Evolutionary conservation across 1,140 invertebrate genomes (phyloP), one percentile per base, ranked within the genome.

Genomic region (Drosophila kohkoa): DNA sequence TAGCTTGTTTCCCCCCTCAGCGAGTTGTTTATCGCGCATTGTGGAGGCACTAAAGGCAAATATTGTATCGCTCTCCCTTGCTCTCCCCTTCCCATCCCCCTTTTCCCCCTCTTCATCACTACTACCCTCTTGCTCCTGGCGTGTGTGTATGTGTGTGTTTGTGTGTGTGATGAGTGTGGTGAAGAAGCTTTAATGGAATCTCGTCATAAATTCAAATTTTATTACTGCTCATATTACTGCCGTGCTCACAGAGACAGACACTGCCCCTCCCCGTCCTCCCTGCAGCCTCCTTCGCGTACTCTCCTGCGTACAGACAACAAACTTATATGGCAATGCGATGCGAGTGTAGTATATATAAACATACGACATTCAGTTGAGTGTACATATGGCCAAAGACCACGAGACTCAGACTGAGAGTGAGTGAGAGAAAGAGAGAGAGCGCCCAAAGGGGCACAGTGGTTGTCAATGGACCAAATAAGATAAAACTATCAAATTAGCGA

Each of bases 151-250:
- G 16, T 20, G 16, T 20, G 16, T 6, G 10, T 52, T 3, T 52
- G 49, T 52, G 68, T 72, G 59, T 69, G 65, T 63, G 55, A 58
- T 55, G 77, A 73, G 80, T 89, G 85, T 78, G 82, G 85, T 62
- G 81, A 88, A 90, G 87, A 90, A 88, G 88, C 87, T 90, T 90
- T 90, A 90, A 90, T 90, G 87, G 87, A 90, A 83, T 90, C 87
- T 91, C 88, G 87, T 88, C 87, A 90, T 90, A 90, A 90, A 90
- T 90, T 90, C 88, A 88, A 90, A 90, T 90, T 90, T 90, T 90
- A 90, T 90, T 90, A 77, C 87, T 82, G 80, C 82, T 86, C 86
- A 89, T 88, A 89, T 89, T 89, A 89, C 85, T 62, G 86, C 77
- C 65, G 63, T 65, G 79, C 79, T 73, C 70, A 67, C 79, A 65